Conservation (phyloP, 2,797 vertebrate genomes). For the Acanthurus lineatus region DNA sequence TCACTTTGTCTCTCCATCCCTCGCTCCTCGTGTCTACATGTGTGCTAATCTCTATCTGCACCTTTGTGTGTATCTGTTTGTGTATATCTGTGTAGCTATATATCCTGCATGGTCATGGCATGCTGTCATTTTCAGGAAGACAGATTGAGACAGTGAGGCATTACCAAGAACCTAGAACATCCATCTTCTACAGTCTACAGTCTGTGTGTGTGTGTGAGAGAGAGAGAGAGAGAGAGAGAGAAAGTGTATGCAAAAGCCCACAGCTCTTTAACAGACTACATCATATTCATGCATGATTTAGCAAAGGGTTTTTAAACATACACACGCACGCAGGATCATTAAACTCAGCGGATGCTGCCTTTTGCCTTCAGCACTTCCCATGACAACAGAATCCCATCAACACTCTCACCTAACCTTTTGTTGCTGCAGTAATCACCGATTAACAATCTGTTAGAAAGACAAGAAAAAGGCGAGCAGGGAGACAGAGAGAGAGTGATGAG, state of each 20-base stretch:
- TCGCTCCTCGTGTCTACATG: constrained; percentile 13
- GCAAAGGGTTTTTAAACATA: constrained; percentile 58
- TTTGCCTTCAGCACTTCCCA: constrained; percentile 72
- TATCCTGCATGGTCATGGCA: constrained; percentile 48
- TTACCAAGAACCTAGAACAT: constrained; percentile 63
- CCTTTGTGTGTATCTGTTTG: constrained; percentile 20
- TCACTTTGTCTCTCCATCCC: not conserved
- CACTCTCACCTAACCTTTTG: constrained; percentile 77
- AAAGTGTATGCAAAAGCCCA: constrained; percentile 13
- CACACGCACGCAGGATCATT: constrained; percentile 62
- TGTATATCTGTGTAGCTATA: constrained; percentile 43
- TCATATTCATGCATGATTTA: constrained; percentile 74
- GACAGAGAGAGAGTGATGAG: constrained; percentile 25
- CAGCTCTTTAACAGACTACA: constrained; percentile 61
- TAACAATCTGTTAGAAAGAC: constrained; percentile 75
- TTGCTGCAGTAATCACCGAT: constrained; percentile 74
- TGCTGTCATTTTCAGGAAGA: constrained; percentile 69
- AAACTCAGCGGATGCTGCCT: constrained; percentile 61
- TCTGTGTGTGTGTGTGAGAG: constrained; percentile 22
- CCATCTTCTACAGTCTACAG: constrained; percentile 53
- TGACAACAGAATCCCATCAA: constrained; percentile 77
- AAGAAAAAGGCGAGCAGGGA: constrained; percentile 43
- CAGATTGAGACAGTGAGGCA: constrained; percentile 66
- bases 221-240: not conserved
- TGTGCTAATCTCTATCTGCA: constrained; percentile 28